Evolutionary conservation across 2,797 vertebrate species (phyloP), one percentile per base, ranked within the genome.

Genomic region (Myiothlypis coronata): DNA sequence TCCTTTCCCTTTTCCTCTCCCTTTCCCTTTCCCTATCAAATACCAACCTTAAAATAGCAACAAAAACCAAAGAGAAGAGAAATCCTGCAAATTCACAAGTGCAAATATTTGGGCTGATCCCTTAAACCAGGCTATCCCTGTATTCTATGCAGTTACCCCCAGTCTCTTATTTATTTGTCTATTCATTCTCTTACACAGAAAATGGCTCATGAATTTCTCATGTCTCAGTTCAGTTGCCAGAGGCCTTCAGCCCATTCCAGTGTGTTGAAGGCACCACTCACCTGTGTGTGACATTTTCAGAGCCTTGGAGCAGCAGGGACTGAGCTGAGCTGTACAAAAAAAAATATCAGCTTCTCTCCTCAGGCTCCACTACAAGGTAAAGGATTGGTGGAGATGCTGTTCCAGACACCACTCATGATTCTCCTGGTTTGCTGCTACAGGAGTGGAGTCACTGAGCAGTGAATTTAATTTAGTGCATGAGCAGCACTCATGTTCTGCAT

Each of bases 381-480:
- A 27, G 43, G 57, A 65, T 78, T 59, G 89, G 61, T 55, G 65
- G 71, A 47, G 65, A 28, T n/a, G 56, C 8, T 46, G 34, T 55
- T 89, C 59, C 89, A 83, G 82, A 68, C 49, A 32, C 53, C 34
- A 14, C 83, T 91, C 69, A 4, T 50, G 77, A 76, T 34, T 88
- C 79, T 86, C 43, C 84, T 63, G 27, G 16, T 93, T 74, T 92
- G 50, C 71, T 53, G 2, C 60, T 44, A 10, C 46, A 85, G 35
- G 9, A 14, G 4, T 28, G 72, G 47, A 84, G 77, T 74, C 35
- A 69, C 37, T 39, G 61, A 94, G 68, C 87, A 92, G 69, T 50
- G 83, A 88, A 88, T 79, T 47, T 84, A 50, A 88, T 91, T 84
- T 78, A 94, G 83, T 69, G 85, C 80, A 82, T 43, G 32, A 94